phyloP scores from a whole-genome alignment of 2,888 invertebrate species.

The Tenthredo livida region DNA sequence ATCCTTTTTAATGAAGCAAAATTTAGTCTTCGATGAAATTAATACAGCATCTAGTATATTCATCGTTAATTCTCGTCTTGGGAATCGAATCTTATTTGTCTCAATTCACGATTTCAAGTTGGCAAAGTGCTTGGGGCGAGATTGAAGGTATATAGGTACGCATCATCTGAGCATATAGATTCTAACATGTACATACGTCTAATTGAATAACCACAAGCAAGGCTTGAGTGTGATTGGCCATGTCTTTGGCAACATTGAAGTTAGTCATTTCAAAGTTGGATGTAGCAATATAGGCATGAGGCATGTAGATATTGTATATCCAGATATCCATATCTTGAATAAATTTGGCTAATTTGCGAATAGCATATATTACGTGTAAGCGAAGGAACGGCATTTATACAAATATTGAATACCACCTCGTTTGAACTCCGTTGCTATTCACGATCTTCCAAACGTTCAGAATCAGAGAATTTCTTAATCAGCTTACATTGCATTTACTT shows the following conservation, averaged over 20 bases:
- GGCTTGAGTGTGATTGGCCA: background rate
- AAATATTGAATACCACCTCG: too few species aligned
- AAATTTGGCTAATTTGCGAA: background rate
- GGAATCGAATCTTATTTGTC: slow-evolving; percentile 6
- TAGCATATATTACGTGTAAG: too few species aligned
- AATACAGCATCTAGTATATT: background rate
- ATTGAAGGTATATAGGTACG: background rate
- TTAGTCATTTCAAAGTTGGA: background rate
- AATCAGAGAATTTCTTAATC: background rate
- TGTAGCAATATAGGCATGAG: too few species aligned
- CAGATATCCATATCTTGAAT: background rate
- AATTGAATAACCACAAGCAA: background rate
- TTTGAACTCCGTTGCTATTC: too few species aligned
- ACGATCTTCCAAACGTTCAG: background rate
- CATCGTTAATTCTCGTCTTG: background rate
- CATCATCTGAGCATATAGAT: background rate
- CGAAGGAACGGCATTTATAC: too few species aligned
- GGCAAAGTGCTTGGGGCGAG: background rate
- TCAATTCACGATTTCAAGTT: background rate
- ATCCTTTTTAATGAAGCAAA: background rate
- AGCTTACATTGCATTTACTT: background rate
- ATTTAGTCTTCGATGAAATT: background rate
- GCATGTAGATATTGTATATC: too few species aligned
- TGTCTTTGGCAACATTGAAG: background rate
- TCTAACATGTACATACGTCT: background rate